Conservation (phyloP, 2,797 vertebrate species). For the Sciurus vulgaris region DNA sequence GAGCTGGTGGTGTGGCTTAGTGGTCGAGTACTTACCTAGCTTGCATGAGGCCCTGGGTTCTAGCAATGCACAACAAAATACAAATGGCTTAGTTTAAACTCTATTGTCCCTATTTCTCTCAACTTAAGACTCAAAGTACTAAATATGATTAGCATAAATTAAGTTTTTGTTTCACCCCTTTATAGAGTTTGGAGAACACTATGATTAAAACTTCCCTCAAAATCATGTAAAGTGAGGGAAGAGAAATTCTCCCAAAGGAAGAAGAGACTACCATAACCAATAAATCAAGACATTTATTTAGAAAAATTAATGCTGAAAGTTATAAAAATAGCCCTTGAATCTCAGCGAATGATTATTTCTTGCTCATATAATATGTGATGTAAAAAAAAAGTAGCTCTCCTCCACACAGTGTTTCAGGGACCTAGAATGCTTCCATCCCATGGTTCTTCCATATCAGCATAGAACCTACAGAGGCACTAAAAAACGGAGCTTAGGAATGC, state of each 20-base stretch:
- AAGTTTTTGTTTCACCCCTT: neutral
- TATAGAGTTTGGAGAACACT: neutral
- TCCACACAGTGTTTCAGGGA: neutral
- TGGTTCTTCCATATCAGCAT: neutral
- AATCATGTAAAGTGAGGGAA: neutral
- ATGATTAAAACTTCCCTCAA: neutral
- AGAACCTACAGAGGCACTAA: neutral
- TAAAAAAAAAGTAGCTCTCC: neutral
- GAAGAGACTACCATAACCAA: neutral
- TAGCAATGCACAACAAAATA: too few relatives aligned
- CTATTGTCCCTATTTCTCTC: neutral
- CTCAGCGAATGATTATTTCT: neutral
- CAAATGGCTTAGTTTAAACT: neutral
- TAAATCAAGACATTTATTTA: neutral
- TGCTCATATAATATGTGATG: neutral
- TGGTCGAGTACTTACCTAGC: too few relatives aligned
- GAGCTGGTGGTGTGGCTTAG: too few relatives aligned
- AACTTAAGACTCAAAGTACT: neutral
- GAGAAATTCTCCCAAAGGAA: slow-evolving; percentile 8
- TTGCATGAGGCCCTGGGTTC: too few relatives aligned
- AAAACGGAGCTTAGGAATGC: neutral
- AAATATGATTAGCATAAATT: neutral
- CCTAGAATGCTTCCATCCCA: neutral
- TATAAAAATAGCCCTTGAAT: neutral
- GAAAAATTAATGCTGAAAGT: neutral